Conservation (phyloP, 2,888 invertebrate species). For the Amaurobius ferox region DNA sequence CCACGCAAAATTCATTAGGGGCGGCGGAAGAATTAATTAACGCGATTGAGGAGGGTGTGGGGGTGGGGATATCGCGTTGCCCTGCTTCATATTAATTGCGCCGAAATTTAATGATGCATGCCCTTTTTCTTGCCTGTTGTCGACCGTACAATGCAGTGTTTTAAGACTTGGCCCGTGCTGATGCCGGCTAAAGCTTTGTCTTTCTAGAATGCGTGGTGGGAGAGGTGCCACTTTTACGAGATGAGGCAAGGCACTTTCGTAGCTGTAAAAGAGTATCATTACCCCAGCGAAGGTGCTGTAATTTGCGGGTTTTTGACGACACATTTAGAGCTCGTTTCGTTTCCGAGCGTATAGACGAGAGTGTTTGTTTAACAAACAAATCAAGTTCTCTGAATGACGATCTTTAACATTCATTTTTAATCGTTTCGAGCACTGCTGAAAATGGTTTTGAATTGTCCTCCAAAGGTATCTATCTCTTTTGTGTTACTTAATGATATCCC, state of each 20-base stretch:
- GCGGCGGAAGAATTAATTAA: conserved; percentile 70
- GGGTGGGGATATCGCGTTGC: not conserved
- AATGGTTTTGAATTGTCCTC: too few species aligned
- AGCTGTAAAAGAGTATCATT: not conserved
- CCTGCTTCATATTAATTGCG: conserved; percentile 61
- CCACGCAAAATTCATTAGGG: conserved; percentile 63
- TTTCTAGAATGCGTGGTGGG: not conserved
- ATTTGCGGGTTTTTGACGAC: conserved; percentile 13
- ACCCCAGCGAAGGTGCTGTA: not conserved
- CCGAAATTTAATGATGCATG: conserved; percentile 65
- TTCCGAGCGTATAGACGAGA: not conserved
- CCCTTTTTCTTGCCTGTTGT: conserved; percentile 49
- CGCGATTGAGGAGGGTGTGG: conserved; percentile 16
- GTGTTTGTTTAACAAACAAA: not conserved
- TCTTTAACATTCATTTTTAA: not conserved
- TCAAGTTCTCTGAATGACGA: not conserved
- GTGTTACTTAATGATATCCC: too few species aligned
- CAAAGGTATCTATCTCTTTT: too few species aligned
- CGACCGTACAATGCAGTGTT: conserved; percentile 3
- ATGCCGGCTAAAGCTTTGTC: conserved; percentile 11
- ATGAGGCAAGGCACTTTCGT: not conserved
- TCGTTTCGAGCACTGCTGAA: not conserved
- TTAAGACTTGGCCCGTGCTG: not conserved
- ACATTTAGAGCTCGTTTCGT: not conserved
- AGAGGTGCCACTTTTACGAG: not conserved